These are phyloP conservation scores for Pempheris klunzingeri DNA, from an alignment of 2,797 vertebrate genomes.

Conservation along the genomic window DNA sequence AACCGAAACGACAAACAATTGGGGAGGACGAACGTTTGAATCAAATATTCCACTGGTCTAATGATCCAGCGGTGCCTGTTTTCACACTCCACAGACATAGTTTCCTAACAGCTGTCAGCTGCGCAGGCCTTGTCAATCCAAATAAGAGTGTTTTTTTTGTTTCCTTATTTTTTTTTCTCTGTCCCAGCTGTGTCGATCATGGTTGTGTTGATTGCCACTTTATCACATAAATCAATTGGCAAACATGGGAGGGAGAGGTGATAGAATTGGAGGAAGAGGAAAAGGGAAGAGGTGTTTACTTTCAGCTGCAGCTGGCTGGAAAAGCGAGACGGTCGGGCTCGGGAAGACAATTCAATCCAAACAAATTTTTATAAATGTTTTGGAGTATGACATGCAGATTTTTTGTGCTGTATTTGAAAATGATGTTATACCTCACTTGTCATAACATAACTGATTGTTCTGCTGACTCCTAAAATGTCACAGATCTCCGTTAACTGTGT, in stretches of 20 bases:
- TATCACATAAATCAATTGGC: constrained; percentile 57
- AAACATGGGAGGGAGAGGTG: constrained; percentile 12
- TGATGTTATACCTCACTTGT: neutral
- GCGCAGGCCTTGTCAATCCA: constrained; percentile 30
- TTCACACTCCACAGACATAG: constrained; percentile 48
- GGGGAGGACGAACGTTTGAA: constrained; percentile 36
- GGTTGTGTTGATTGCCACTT: constrained; percentile 28
- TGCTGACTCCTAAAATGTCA: neutral
- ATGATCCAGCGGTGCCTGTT: constrained; percentile 39
- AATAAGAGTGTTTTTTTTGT: neutral
- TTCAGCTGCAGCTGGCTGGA: constrained; percentile 56
- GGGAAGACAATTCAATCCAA: constrained; percentile 6
- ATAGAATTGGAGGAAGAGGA: constrained; percentile 71
- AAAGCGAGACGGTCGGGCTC: constrained; percentile 14
- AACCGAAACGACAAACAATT: constrained; percentile 65
- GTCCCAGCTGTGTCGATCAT: constrained; percentile 31
- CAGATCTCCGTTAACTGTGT: neutral
- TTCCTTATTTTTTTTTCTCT: neutral
- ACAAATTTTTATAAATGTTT: neutral
- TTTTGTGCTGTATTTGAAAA: neutral
- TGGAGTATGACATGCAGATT: neutral
- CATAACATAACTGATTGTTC: neutral
- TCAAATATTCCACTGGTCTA: constrained; percentile 70
- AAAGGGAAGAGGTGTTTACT: constrained; percentile 64
- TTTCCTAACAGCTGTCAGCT: constrained; percentile 72